Conservation (phyloP, 2,888 invertebrate genomes). For the Drosophila emarginata region DNA sequence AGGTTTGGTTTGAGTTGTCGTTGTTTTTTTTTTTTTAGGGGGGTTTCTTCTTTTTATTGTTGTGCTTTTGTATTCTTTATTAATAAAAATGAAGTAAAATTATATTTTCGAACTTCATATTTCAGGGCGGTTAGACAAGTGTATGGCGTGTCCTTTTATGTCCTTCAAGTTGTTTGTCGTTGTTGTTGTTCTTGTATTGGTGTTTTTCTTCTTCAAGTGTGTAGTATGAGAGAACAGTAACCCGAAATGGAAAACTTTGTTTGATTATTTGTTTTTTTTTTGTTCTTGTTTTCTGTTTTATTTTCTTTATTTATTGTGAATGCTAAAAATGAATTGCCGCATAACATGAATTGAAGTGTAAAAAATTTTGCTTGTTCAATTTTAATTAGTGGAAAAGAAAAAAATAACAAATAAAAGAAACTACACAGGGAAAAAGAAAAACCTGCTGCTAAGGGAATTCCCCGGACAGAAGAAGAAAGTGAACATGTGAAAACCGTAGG, state of each 20-base stretch:
- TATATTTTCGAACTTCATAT: constrained; percentile 78
- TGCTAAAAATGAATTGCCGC: constrained; percentile 22
- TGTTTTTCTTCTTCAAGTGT: constrained; percentile 33
- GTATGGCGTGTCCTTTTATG: constrained; percentile 57
- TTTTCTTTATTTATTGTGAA: neutral
- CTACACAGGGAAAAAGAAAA: no score
- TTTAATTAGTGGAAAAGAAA: constrained; percentile 6
- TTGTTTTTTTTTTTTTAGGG: constrained; percentile 3
- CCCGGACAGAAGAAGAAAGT: neutral
- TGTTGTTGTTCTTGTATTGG: neutral
- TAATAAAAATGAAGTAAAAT: constrained; percentile 62
- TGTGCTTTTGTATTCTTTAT: constrained; percentile 20
- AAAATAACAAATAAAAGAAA: neutral
- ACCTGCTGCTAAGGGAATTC: constrained; percentile 6
- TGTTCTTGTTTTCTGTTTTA: constrained; percentile 2
- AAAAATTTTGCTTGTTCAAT: neutral
- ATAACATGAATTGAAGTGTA: constrained; percentile 32
- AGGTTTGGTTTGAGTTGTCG: neutral
- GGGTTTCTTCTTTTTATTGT: neutral
- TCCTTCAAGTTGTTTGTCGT: constrained; percentile 22
- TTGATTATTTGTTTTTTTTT: neutral
- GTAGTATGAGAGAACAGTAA: neutral
- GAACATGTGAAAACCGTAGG: constrained; percentile 14
- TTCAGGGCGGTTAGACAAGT: constrained; percentile 66
- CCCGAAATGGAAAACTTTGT: neutral